Conservation (phyloP, 2,797 vertebrate species). For the Chrysocyon brachyurus region DNA sequence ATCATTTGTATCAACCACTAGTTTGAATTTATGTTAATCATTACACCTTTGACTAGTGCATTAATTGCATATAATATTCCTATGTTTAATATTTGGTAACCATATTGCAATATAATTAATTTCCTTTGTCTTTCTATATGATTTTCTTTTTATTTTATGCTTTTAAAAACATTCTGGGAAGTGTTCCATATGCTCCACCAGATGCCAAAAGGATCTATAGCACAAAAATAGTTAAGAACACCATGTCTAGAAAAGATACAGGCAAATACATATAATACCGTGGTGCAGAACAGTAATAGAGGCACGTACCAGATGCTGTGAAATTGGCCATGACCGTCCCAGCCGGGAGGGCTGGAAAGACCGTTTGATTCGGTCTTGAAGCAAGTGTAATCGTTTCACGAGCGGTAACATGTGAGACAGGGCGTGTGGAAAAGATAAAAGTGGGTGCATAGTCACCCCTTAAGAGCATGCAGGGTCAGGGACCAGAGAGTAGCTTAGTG, state of each 20-base stretch:
- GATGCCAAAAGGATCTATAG: conserved; percentile 35
- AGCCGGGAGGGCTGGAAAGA: background rate
- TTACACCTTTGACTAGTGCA: background rate
- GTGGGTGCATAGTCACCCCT: conserved; percentile 29
- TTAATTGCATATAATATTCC: background rate
- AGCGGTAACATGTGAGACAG: conserved; percentile 27
- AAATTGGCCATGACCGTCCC: conserved; percentile 11
- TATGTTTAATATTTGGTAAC: background rate
- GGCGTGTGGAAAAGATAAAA: conserved; percentile 37
- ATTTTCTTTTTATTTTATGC: conserved; percentile 46
- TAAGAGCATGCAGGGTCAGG: background rate
- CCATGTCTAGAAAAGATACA: conserved; percentile 42
- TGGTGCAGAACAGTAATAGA: conserved; percentile 30
- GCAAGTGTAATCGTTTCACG: background rate
- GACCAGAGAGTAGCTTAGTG: conserved; percentile 3
- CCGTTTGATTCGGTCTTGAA: conserved; percentile 56
- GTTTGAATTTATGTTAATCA: conserved; percentile 13
- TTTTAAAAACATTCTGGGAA: conserved; percentile 54
- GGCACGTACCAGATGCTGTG: conserved; percentile 32
- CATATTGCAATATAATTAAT: background rate
- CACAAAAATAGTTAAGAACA: conserved; percentile 66
- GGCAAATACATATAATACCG: conserved; percentile 32
- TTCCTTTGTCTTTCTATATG: conserved; percentile 1
- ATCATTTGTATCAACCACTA: background rate
- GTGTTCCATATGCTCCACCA: conserved; percentile 46